A percentile compares a stretch with the other conserved stretches of the same genome.
Conservation (phyloP, 2,113 vertebrate genomes). For the Herpetotheres cachinnans region DNA sequence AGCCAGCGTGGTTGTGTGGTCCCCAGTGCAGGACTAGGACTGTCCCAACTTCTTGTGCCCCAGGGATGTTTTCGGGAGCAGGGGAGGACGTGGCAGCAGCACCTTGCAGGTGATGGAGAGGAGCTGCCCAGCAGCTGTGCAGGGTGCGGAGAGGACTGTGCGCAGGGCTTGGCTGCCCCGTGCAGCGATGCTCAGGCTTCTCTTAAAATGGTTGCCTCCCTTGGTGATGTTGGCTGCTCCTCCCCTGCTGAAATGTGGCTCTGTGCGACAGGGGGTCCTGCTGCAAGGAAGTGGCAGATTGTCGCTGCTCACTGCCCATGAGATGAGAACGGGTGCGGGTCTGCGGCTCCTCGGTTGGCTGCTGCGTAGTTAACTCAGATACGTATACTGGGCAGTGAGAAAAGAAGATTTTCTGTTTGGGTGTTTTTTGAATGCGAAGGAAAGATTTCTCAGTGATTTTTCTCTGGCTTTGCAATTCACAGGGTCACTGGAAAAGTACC, state of each 20-base stretch:
- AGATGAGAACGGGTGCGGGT: accelerated
- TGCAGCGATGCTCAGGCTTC: neutral
- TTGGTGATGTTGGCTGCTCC: accelerated
- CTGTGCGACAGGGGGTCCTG: accelerated
- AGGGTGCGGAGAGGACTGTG: neutral
- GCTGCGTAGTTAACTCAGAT: neutral
- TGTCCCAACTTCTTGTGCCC: neutral
- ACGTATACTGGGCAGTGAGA: neutral
- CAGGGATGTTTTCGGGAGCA: neutral
- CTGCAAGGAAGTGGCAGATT: neutral
- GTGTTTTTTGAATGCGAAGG: neutral
- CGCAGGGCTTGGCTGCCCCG: accelerated
- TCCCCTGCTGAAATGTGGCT: neutral
- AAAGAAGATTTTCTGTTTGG: neutral
- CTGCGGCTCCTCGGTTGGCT: neutral
- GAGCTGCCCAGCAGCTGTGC: neutral
- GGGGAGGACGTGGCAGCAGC: neutral
- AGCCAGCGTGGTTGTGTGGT: accelerated
- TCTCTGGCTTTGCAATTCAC: neutral
- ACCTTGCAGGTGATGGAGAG: neutral
- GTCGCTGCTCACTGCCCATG: accelerated
- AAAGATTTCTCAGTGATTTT: neutral
- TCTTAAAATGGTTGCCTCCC: neutral
- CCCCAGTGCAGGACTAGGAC: neutral
- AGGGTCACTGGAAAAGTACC: neutral